These are phyloP conservation scores for Epistrophe grossulariae DNA, from an alignment of 2,888 invertebrate species.

Conservation along the genomic window DNA sequence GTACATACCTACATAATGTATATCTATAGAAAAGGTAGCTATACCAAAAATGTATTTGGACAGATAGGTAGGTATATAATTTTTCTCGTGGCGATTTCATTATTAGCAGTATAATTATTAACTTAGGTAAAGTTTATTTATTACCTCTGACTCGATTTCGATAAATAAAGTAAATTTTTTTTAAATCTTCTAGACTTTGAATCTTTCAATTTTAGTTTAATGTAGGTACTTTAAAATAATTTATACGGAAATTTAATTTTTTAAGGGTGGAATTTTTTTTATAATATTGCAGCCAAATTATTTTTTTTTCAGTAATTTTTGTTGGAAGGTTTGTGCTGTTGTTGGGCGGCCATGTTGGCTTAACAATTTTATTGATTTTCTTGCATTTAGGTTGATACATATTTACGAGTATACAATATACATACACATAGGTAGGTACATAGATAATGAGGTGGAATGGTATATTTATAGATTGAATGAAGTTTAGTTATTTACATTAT, in stretches of 20 bases:
- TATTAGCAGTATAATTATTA: conserved; percentile 1
- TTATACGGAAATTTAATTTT: not conserved
- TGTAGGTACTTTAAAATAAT: not conserved
- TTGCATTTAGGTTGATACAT: conserved; percentile 50
- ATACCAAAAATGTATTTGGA: not conserved
- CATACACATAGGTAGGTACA: not conserved
- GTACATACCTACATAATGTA: not conserved
- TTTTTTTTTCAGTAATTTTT: conserved; percentile 14
- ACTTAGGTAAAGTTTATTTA: not conserved
- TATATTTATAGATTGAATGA: conserved; percentile 20
- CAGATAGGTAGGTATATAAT: not conserved
- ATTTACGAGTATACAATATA: not conserved
- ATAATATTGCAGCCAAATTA: conserved; percentile 2
- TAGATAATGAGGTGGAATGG: conserved; percentile 14
- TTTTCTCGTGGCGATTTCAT: not conserved
- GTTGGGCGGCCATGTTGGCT: conserved; percentile 72
- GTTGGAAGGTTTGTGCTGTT: conserved; percentile 47
- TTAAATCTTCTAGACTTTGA: not conserved
- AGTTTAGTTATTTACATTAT: not conserved
- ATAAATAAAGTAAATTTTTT: not conserved
- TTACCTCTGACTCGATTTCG: not conserved
- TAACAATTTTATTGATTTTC: conserved; percentile 74
- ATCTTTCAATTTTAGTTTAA: not conserved
- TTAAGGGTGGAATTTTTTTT: conserved; percentile 14
- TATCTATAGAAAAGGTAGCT: not conserved